Evolutionary conservation across 1,140 invertebrate genomes (phyloP).

Genomic region (Dermatophagoides farinae): DNA sequence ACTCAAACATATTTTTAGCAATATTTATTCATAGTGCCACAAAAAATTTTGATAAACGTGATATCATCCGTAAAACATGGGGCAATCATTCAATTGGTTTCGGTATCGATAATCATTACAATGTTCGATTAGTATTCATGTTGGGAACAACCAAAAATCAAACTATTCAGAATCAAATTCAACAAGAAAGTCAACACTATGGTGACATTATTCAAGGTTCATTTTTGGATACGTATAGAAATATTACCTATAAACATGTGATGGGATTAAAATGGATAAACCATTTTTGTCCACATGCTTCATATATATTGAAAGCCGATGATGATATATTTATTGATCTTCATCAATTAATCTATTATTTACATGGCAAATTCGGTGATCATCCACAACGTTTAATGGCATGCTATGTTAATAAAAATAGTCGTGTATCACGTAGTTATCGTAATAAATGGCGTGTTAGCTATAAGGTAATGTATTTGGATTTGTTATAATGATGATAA

Average conservation of each 20-base stretch:
- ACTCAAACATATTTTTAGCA: slow-evolving; percentile 46
- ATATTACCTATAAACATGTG: slow-evolving; percentile 63
- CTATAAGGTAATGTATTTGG: slow-evolving; percentile 10
- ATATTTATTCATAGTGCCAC: slow-evolving; percentile 27
- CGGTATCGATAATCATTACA: slow-evolving; percentile 20
- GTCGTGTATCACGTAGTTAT: slow-evolving; percentile 19
- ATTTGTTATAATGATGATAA: background rate
- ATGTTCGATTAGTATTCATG: slow-evolving; percentile 3
- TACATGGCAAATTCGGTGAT: slow-evolving; percentile 25
- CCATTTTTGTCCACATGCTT: slow-evolving; percentile 39
- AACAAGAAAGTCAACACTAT: slow-evolving; percentile 21
- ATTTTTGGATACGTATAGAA: slow-evolving; percentile 56
- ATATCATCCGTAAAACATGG: slow-evolving; percentile 26
- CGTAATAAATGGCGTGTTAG: slow-evolving; percentile 27
- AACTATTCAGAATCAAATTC: slow-evolving; percentile 13
- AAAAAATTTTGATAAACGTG: slow-evolving; percentile 25
- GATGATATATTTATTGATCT: slow-evolving; percentile 63
- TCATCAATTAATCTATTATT: slow-evolving; percentile 37
- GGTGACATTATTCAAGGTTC: slow-evolving; percentile 31
- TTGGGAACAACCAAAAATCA: slow-evolving; percentile 1
- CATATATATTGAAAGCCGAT: slow-evolving; percentile 63
- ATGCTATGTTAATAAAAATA: slow-evolving; percentile 18
- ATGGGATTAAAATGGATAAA: slow-evolving; percentile 63
- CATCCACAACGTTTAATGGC: slow-evolving; percentile 16
- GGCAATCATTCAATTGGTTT: slow-evolving; percentile 19